Evolutionary conservation across 2,888 invertebrate genomes (phyloP).

Genomic region (Phengaris alcon): DNA sequence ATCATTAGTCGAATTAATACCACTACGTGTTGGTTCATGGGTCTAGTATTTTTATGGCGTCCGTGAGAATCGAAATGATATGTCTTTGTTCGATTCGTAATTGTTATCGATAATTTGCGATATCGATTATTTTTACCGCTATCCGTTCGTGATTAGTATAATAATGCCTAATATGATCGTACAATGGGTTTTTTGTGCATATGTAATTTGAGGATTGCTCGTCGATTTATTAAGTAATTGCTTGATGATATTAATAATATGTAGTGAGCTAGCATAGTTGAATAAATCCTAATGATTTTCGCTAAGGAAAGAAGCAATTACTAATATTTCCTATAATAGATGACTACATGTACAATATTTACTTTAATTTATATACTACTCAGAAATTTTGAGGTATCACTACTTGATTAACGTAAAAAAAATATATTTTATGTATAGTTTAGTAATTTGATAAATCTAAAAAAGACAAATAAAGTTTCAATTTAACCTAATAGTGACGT

Average conservation of each 20-base stretch:
- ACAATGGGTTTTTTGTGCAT: conserved; percentile 17
- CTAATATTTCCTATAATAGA: no score
- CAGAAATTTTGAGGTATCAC: no score
- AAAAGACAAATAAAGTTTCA: no score
- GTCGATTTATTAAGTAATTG: not conserved
- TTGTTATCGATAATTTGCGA: conserved; percentile 27
- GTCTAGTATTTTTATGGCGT: conserved; percentile 61
- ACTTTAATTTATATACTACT: no score
- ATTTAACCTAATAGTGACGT: no score
- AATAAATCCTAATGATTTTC: no score
- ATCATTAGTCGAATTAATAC: conserved; percentile 79
- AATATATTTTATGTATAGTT: no score
- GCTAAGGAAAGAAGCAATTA: no score
- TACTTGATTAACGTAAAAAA: no score
- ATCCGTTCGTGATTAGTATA: not conserved
- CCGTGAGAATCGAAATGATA: conserved; percentile 75
- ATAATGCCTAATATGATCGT: conserved; percentile 2
- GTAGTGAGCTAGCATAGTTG: not conserved
- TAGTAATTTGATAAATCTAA: no score
- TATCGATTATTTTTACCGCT: conserved; percentile 20
- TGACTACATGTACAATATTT: no score
- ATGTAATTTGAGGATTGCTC: no score
- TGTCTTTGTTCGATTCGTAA: conserved; percentile 35
- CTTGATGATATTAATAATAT: not conserved
- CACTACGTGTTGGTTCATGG: conserved; percentile 72